These are phyloP conservation scores for Clarias fuscus DNA, from an alignment of 2,797 vertebrate genomes.

Conservation along the genomic window DNA sequence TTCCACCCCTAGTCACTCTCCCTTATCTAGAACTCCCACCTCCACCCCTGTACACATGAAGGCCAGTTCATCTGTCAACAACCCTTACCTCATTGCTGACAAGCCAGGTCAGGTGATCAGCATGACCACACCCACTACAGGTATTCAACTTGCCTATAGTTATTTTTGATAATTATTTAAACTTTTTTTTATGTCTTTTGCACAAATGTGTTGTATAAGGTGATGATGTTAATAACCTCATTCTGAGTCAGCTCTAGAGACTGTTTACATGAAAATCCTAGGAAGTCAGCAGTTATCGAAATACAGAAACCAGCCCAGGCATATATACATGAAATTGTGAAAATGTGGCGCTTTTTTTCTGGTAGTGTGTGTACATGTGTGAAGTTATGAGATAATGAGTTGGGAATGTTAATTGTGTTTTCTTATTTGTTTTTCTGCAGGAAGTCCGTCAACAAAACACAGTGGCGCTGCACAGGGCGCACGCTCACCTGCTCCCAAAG, in stretches of 20 bases:
- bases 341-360: neutral
- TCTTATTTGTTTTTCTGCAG: constrained; percentile 63
- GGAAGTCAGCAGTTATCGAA: neutral
- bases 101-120: constrained; percentile 87
- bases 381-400: neutral
- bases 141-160: constrained; percentile 53
- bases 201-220: too few relatives aligned
- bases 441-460: constrained; percentile 88
- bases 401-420: neutral
- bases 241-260: neutral
- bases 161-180: neutral
- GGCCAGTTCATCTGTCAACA: constrained; percentile 84
- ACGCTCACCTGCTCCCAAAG: constrained; percentile 89
- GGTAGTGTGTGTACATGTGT: neutral
- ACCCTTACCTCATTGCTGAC: constrained; percentile 88
- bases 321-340: too few relatives aligned
- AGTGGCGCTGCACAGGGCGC: constrained; percentile 78
- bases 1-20: constrained; percentile 94
- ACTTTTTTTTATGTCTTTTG: too few relatives aligned
- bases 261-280: neutral
- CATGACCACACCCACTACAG: constrained; percentile 74
- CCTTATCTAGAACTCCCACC: constrained; percentile 84
- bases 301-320: neutral
- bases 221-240: neutral
- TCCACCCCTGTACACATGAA: constrained; percentile 91